Percentiles rank a stretch among this genome's conserved stretches.
Evolutionary conservation across 2,888 invertebrate species (phyloP).

Genomic region (Beris morrisii): DNA sequence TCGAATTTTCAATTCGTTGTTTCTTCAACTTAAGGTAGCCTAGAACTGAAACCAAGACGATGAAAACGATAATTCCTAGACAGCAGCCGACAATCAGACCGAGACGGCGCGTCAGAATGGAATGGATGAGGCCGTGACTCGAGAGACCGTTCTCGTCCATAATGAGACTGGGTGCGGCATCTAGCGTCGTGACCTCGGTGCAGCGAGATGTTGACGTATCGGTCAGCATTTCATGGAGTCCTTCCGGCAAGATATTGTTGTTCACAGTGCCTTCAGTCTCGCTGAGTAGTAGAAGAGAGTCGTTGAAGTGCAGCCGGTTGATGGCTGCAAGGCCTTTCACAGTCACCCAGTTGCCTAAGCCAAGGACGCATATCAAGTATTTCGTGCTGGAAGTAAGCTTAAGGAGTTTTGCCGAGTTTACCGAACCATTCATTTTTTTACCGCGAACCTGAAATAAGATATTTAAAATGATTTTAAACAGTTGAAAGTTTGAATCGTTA

Average conservation of each 20-base stretch:
- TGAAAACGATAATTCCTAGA: slow-evolving; percentile 82
- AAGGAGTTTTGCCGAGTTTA: slow-evolving; percentile 72
- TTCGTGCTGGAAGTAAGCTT: slow-evolving; percentile 77
- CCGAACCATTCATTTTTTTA: slow-evolving; percentile 71
- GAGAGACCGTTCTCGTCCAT: slow-evolving; percentile 62
- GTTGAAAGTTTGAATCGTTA: slow-evolving; percentile 17
- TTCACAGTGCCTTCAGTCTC: slow-evolving; percentile 46
- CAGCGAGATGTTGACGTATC: slow-evolving; percentile 77
- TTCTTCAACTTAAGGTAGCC: slow-evolving; percentile 85
- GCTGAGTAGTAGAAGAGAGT: slow-evolving; percentile 39
- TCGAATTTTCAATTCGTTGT: slow-evolving; percentile 70
- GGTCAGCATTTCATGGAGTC: slow-evolving; percentile 61
- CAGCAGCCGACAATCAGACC: slow-evolving; percentile 85
- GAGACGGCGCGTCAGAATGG: slow-evolving; percentile 76
- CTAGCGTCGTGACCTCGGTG: slow-evolving; percentile 73
- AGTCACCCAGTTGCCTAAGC: slow-evolving; percentile 75
- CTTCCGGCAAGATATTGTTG: slow-evolving; percentile 65
- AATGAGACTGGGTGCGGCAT: slow-evolving; percentile 66
- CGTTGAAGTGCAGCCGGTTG: slow-evolving; percentile 52
- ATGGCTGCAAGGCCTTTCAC: slow-evolving; percentile 51
- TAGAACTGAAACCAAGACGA: slow-evolving; percentile 79
- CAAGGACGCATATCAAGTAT: slow-evolving; percentile 85
- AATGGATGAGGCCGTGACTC: slow-evolving; percentile 71
- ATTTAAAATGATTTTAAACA: not conserved
- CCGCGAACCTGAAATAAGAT: slow-evolving; percentile 67